Base-by-base conservation (phyloP, 2,888 invertebrate species). In the Lithodes maja region DNA sequence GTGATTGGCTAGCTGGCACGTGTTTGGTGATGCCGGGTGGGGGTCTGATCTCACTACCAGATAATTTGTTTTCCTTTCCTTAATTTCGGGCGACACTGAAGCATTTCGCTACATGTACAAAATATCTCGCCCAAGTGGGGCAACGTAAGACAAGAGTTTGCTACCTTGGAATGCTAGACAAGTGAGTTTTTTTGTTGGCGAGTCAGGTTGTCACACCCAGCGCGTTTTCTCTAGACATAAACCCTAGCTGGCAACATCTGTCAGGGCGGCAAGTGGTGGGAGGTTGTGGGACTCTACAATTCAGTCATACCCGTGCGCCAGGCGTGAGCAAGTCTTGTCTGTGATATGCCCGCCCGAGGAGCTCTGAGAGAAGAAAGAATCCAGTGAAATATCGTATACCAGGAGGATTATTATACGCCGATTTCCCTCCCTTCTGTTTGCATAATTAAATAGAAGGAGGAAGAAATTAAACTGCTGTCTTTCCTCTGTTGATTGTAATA, bases 1-100 rank as follows among this genome's bases (percentile, higher is more conserved):
- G n/a, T 88, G 87, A 88, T 88, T 80, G 87, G 87, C 71, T 50
- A 74, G 69, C 79, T 55, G 87, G 87, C 87, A 88, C 87, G 87
- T 88, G 87, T 84, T 88, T 71, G 17, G 33, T 55, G 12, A 33
- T 49, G 80, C n/a, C 2, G 74, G 33, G 7, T 33, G 0, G 61
- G 61, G 61, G 61, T 61, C 61, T 61, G 61, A 61, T 61, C 61
- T 61, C 61, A 12, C 61, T 61, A 5, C 61, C 61, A 12, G 12
- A 61, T 61, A 61, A 61, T 61, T 33, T 33, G 61, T 61, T 61
- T 61, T 61, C 61, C 61, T 12, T 61, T 5, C 0, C 7, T 61
- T 61, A 61, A 61, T 61, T 61, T 61, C 12, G 7, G 61, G 7
- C 61, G 61, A 61, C 61, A 61, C 61, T 61, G 61, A 61, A 12